These are phyloP conservation scores for Limenitis arthemis DNA, from an alignment of 2,888 invertebrate genomes.

Conservation along the genomic window DNA sequence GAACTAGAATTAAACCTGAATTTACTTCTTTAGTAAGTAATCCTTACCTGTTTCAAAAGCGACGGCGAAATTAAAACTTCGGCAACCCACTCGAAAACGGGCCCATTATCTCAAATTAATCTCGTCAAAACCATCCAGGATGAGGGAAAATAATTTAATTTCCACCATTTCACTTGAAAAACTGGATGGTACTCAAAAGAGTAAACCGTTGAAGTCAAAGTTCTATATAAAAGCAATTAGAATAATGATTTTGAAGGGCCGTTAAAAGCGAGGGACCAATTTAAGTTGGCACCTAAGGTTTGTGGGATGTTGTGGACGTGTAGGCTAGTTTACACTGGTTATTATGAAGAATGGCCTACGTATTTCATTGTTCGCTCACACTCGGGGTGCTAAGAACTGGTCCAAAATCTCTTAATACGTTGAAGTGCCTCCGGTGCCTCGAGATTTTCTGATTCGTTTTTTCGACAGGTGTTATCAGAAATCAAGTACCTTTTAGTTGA, in stretches of 20 bases:
- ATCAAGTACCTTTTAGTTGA: conserved; percentile 5
- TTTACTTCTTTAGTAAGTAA: neutral
- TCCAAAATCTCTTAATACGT: conserved; percentile 58
- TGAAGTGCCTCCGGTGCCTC: conserved; percentile 41
- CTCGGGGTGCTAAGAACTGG: conserved; percentile 36
- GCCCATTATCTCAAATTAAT: conserved; percentile 49
- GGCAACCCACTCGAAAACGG: conserved; percentile 24
- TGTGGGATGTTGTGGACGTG: neutral
- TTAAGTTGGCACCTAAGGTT: conserved; percentile 8
- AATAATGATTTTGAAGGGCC: conserved; percentile 62
- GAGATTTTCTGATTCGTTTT: conserved; percentile 34
- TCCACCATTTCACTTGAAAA: conserved; percentile 51
- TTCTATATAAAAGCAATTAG: conserved; percentile 54
- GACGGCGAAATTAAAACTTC: conserved; percentile 3
- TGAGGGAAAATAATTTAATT: conserved; percentile 61
- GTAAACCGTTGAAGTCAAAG: conserved; percentile 43
- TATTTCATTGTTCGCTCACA: conserved; percentile 27
- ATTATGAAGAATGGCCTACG: conserved; percentile 24
- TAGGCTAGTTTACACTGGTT: conserved; percentile 14
- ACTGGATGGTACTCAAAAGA: conserved; percentile 55
- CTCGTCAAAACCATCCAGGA: conserved; percentile 41
- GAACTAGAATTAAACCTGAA: neutral
- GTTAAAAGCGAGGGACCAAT: conserved; percentile 24
- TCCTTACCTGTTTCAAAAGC: neutral
- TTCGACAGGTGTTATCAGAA: conserved; percentile 28